phyloP scores from a whole-genome alignment of 2,888 invertebrate species.

The Parthenolecanium corni region DNA sequence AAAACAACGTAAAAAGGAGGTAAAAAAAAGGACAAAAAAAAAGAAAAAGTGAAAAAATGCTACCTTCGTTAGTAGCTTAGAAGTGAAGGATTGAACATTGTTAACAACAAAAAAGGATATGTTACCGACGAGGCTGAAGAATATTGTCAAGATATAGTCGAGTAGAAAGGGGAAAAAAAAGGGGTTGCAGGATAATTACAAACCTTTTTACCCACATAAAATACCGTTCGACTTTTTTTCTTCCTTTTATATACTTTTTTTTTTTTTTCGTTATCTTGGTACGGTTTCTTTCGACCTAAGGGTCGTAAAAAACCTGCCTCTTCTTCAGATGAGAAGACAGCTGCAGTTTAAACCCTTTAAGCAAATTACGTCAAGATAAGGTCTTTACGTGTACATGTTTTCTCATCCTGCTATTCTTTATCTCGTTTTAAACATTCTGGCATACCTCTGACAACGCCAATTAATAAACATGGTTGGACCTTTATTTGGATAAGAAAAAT shows the following conservation, averaged over 20 bases:
- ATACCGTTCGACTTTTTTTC: no score
- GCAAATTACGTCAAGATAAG: constrained; percentile 20
- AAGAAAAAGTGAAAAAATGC: no score
- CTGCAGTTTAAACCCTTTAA: constrained; percentile 25
- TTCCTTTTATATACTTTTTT: no score
- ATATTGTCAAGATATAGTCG: neutral
- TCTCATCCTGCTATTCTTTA: neutral
- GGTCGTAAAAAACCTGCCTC: constrained; percentile 8
- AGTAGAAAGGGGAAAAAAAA: no score
- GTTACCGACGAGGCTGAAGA: constrained; percentile 4
- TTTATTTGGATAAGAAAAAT: constrained; percentile 17
- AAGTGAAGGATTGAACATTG: constrained; percentile 4
- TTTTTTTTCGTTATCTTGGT: neutral
- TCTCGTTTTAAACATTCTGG: constrained; percentile 3
- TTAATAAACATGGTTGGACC: constrained; percentile 22
- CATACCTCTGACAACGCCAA: constrained; percentile 17
- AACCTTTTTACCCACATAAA: constrained; percentile 1
- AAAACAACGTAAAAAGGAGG: no score
- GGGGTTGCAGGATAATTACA: constrained; percentile 15
- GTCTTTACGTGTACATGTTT: neutral
- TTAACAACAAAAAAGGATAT: constrained; percentile 15
- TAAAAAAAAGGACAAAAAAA: no score
- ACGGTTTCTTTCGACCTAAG: constrained; percentile 1
- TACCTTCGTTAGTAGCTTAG: neutral
- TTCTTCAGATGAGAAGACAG: neutral